A percentile compares a stretch with the other conserved stretches of the same genome.
Evolutionary conservation across 2,113 vertebrate species (phyloP).

Genomic region (Peromyscus californicus): DNA sequence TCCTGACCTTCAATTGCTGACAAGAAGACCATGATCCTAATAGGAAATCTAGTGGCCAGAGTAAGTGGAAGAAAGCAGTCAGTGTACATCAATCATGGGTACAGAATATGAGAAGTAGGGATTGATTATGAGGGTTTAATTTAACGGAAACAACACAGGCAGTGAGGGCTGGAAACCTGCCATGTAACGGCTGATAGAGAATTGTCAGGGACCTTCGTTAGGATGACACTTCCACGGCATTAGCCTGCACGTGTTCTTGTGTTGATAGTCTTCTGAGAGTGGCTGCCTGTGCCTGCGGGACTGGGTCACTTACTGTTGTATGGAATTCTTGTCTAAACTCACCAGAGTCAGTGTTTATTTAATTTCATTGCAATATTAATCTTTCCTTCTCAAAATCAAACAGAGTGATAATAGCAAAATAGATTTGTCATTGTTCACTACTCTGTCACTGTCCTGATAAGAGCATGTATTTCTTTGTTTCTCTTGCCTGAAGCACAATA

Average conservation of each 20-base stretch:
- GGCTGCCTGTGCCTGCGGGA: background rate
- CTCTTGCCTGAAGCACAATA: background rate
- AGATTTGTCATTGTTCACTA: conserved; percentile 3
- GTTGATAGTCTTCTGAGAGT: background rate
- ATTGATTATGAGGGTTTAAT: background rate
- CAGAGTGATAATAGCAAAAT: background rate
- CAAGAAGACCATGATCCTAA: background rate
- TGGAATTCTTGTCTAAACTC: background rate
- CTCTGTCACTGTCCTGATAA: background rate
- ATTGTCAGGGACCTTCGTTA: background rate
- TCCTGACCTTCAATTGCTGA: background rate
- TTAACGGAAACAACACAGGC: background rate
- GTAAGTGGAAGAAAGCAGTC: background rate
- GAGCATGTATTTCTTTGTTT: background rate
- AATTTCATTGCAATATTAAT: background rate
- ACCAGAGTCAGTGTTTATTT: background rate
- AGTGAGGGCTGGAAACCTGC: background rate
- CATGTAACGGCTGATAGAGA: background rate
- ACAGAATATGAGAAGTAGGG: background rate
- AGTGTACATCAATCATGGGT: background rate
- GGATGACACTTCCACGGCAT: background rate
- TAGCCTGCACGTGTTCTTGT: background rate
- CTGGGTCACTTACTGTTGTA: background rate
- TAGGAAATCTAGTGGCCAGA: background rate
- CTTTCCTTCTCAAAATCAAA: conserved; percentile 16